These are phyloP conservation scores for Petrocephalus microphthalmus DNA, from an alignment of 2,113 vertebrate species.

Conservation along the genomic window DNA sequence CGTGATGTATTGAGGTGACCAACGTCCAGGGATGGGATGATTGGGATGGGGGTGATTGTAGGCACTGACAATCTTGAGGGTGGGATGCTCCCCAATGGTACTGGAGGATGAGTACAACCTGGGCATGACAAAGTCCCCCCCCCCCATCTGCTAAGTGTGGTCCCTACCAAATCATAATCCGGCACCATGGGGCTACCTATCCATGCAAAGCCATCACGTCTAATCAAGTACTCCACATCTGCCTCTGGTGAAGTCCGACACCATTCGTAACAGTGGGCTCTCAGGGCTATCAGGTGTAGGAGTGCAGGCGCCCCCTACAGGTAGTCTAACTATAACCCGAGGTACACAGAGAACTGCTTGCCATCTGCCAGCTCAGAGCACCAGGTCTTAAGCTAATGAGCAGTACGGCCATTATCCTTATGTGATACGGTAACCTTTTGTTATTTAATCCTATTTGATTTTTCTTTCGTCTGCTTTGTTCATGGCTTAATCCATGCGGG, in stretches of 20 bases:
- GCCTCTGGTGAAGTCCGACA: neutral
- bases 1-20: too few species aligned
- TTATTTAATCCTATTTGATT: conserved; percentile 19
- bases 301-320: neutral
- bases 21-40: neutral
- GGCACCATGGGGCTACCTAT: neutral
- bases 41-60: neutral
- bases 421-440: neutral
- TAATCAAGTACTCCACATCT: neutral
- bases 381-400: neutral
- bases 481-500: conserved; percentile 7
- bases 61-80: neutral
- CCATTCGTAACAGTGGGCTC: neutral
- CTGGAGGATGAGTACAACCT: neutral
- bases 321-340: neutral
- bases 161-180: neutral
- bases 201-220: neutral
- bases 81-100: neutral
- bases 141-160: neutral
- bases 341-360: neutral
- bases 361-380: conserved; percentile 3
- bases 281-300: neutral
- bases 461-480: conserved; percentile 15
- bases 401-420: neutral
- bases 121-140: neutral